phyloP scores from a whole-genome alignment of 2,888 invertebrate genomes.

The Lycia hirtaria region DNA sequence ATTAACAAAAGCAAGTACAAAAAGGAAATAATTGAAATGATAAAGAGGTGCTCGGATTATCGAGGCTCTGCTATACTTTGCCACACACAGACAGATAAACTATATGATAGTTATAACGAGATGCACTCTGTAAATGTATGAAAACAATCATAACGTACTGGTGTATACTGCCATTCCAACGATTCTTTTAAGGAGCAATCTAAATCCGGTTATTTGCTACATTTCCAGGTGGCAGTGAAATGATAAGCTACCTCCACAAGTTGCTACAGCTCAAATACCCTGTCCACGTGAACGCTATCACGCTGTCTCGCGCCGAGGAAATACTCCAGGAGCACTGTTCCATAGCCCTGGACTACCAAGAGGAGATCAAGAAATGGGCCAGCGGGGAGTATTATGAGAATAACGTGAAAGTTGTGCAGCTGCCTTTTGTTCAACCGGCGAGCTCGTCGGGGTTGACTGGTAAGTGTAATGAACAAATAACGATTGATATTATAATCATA shows the following conservation, averaged over 20 bases:
- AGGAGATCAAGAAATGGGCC: conserved; percentile 92
- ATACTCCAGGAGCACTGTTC: conserved; percentile 92
- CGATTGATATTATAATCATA: no score
- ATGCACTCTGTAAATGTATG: no score
- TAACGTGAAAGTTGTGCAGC: conserved; percentile 93
- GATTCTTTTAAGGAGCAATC: neutral
- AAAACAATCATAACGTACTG: no score
- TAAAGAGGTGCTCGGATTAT: no score
- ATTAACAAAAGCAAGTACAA: no score
- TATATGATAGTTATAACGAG: no score
- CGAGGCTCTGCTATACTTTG: no score
- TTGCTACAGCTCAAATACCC: conserved; percentile 97
- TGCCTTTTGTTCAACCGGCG: conserved; percentile 90
- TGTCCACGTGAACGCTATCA: conserved; percentile 94
- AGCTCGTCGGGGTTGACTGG: conserved; percentile 87
- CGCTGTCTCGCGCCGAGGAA: conserved; percentile 94
- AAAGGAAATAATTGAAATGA: no score
- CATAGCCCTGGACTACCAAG: conserved; percentile 91
- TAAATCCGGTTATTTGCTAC: neutral
- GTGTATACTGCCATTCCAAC: no score
- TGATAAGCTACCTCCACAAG: conserved; percentile 93
- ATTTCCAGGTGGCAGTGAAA: conserved; percentile 89
- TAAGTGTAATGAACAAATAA: conserved; percentile 45
- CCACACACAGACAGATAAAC: no score
- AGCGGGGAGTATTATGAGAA: conserved; percentile 92